Base-by-base conservation (phyloP, 2,888 invertebrate species). In the Drosophila nigricruria region DNA sequence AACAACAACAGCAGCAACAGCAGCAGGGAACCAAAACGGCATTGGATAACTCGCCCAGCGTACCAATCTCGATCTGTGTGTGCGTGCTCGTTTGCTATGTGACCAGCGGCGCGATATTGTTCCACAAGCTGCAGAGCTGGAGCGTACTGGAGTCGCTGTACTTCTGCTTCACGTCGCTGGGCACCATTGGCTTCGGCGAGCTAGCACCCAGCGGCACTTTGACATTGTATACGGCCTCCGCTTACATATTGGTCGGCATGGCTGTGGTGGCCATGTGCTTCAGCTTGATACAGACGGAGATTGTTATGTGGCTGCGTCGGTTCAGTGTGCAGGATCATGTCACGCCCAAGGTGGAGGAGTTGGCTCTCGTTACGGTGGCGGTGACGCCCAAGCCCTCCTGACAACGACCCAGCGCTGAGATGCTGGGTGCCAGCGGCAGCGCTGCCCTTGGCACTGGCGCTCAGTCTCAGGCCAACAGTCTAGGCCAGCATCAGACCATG, bases 121-220 rank as follows among this genome's bases (percentile, higher is more conserved):
- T 99, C 93, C 96, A 97, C 71, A 94, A 96, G 60, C 96, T 98
- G 91, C 99, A 99, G 92, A 95, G 95, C 80, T 99, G 99, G 99
- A 96, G 95, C 70, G 95, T 97, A 43, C 94, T 98, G 59, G 98
- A 98, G 90, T 98, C 98, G 36, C 94, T 96, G 71, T 96, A 96
- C 92, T 96, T 96, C 91, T 96, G 96, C 84, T 96, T 96, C 92
- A 96, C 96, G 20, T 96, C 95, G 70, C 93, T 96, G 73, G 96
- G 97, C 27, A 97, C 97, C 14, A 97, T 97, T 79, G 97, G 97
- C 2, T 97, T 97, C 89, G 97, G 97, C 0, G 96, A 97, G 88
- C 92, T 97, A 76, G 94, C 95, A 62, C 97, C 97, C 0, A 93
- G 92, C 36, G 93, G 94, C 77, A 96, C 96, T 79, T 92, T 96